Evolutionary conservation across 2,888 invertebrate species (phyloP).

Genomic region (Pseudococcus jackbeardsleyi): DNA sequence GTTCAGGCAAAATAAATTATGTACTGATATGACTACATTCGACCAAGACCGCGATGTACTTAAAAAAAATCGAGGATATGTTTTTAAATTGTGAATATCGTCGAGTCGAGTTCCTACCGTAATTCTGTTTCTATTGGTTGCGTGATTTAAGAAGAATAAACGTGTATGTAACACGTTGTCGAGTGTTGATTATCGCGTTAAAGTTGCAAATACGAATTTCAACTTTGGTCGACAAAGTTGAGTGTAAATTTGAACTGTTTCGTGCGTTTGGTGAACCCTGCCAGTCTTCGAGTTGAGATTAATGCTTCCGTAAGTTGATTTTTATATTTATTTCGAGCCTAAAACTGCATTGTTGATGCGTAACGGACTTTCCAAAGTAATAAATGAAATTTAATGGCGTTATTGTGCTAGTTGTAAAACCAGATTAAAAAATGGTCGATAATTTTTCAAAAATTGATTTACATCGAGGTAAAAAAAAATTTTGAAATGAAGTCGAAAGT

Average conservation of each 20-base stretch:
- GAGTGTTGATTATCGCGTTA: background rate
- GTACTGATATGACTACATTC: background rate
- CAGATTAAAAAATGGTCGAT: background rate
- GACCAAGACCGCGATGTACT: background rate
- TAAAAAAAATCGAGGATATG: background rate
- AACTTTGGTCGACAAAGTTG: background rate
- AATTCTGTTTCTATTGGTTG: background rate
- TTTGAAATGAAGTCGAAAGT: too few species aligned
- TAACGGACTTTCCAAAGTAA: background rate
- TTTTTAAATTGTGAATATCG: slow-evolving; percentile 12
- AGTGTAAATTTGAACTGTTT: background rate
- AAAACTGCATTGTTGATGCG: background rate
- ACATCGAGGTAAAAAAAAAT: too few species aligned
- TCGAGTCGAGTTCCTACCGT: background rate
- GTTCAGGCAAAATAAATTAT: background rate
- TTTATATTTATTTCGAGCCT: background rate
- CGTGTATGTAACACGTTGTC: background rate
- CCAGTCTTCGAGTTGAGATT: background rate
- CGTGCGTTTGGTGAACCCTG: background rate
- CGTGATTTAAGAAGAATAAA: slow-evolving; percentile 5
- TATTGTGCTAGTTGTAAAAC: background rate
- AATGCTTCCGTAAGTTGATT: slow-evolving; percentile 10
- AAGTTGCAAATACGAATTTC: background rate
- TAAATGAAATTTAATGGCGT: background rate
- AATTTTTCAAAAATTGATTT: too few species aligned